Percentiles rank a stretch among this genome's conserved stretches.
Conservation (phyloP, 2,888 invertebrate genomes). For the Zaprionus bogoriensis region DNA sequence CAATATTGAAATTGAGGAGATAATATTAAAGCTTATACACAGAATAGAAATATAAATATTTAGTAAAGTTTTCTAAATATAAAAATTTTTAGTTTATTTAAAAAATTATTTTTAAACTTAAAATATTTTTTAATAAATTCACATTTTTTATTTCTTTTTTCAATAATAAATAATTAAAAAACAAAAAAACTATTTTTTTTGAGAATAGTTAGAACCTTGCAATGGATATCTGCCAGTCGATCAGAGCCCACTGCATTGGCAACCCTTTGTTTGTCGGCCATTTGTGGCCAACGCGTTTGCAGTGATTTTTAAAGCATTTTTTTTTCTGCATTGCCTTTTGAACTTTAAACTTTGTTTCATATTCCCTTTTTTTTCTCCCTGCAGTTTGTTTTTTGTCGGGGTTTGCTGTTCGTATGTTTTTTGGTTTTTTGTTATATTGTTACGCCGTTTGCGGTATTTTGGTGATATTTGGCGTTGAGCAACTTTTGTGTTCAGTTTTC, state of each 20-base stretch:
- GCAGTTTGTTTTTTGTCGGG: background rate
- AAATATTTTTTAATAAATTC: background rate
- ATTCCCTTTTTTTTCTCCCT: slow-evolving; percentile 18
- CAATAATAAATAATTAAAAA: no score
- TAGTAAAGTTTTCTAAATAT: background rate
- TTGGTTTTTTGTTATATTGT: slow-evolving; percentile 63
- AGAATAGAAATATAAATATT: no score
- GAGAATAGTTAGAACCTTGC: no score
- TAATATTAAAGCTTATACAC: no score
- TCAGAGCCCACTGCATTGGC: background rate
- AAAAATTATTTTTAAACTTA: background rate
- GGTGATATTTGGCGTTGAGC: slow-evolving; percentile 66
- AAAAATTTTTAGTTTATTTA: background rate
- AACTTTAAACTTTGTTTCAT: slow-evolving; percentile 53
- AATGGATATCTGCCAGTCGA: background rate
- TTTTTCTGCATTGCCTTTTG: slow-evolving; percentile 37
- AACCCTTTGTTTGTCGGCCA: slow-evolving; percentile 19
- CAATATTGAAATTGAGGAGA: no score
- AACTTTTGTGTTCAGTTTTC: slow-evolving; percentile 54
- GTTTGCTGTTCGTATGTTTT: slow-evolving; percentile 38
- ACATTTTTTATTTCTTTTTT: background rate
- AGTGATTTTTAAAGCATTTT: slow-evolving; percentile 55
- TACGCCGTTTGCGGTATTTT: slow-evolving; percentile 67
- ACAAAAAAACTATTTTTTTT: no score
- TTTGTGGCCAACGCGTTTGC: slow-evolving; percentile 46